Evolutionary conservation across 2,797 vertebrate genomes (phyloP), one percentile per base, ranked within the genome.

Genomic region (Spondyliosoma cantharus): DNA sequence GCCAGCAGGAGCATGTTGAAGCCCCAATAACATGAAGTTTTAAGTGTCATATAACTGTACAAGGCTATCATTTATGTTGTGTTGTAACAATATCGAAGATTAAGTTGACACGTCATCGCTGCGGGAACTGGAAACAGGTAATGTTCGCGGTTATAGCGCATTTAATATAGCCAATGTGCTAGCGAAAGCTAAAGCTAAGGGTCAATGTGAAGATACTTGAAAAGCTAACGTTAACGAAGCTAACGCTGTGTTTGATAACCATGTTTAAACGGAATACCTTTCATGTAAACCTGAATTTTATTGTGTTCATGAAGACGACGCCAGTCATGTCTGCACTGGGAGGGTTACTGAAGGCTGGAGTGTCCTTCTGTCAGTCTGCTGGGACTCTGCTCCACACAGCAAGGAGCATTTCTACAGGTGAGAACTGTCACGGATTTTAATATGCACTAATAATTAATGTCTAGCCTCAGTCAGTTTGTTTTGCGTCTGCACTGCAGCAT

Each of bases 401-500:
- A 25, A 91, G 91, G 69, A 66, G 64, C 48, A 50, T 95, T 12
- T 92, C 89, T 20, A 93, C 93, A 29, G 92, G 94, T 94, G 74
- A 82, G 88, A 19, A 7, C 6, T 25, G 6, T 0, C 2, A 0
- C 45, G 37, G 32, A 5, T 14, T 16, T 43, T 7, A 45, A 16
- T 15, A 37, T 37, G 37, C 37, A 37, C 8, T 1, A 9, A 37
- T 37, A 37, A 37, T 37, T 37, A 16, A 1, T 22, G 13, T 22
- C 6, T 5, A 12, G 4, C 4, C 0, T 3, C 4, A 22, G 19
- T 2, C 9, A 27, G 17, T n/a, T 5, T 46, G 17, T 25, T 15
- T 57, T 45, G 6, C 62, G 45, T 14, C 53, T n/a, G 14, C 15
- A 25, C 25, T 25, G 19, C 7, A 24, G 37, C 16, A 52, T 9